Percentiles rank a stretch among this genome's conserved stretches.
These are phyloP conservation scores for Dimorphilus gyrociliatus DNA, from an alignment of 2,888 invertebrate species.

Conservation along the genomic window DNA sequence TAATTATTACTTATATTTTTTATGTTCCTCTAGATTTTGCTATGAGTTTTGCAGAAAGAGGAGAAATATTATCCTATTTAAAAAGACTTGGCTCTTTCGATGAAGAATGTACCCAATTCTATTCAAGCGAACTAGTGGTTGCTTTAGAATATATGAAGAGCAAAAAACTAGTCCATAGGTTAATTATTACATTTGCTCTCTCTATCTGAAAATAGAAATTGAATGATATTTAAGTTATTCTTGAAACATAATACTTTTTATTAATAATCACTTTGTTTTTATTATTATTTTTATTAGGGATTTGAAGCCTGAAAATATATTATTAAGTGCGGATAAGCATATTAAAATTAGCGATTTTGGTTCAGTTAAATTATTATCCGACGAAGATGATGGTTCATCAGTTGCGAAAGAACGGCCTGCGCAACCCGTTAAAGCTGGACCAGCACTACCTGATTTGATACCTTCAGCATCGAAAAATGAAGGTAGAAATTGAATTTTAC, in stretches of 20 bases:
- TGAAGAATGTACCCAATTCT: constrained; percentile 72
- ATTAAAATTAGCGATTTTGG: constrained; percentile 93
- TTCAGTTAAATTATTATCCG: constrained; percentile 64
- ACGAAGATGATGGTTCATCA: too few species aligned
- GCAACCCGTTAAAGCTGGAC: constrained; percentile 4
- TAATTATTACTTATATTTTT: neutral
- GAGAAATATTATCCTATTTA: constrained; percentile 79
- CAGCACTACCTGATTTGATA: neutral
- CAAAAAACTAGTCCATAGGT: constrained; percentile 72
- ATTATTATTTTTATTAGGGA: constrained; percentile 43
- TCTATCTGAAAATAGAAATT: constrained; percentile 1
- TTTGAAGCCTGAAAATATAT: constrained; percentile 92
- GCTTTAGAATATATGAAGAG: constrained; percentile 80
- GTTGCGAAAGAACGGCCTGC: constrained; percentile 1
- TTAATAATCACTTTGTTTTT: neutral
- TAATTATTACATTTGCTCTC: neutral
- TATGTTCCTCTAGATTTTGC: constrained; percentile 55
- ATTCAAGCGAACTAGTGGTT: constrained; percentile 75
- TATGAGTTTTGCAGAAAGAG: constrained; percentile 79
- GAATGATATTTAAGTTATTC: too few species aligned
- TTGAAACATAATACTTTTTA: too few species aligned
- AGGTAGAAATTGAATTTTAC: constrained; percentile 7
- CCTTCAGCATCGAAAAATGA: constrained; percentile 5
- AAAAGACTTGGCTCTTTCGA: constrained; percentile 72
- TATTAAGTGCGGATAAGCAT: constrained; percentile 87